A percentile compares a stretch with the other conserved stretches of the same genome.
Conservation (phyloP, 2,888 invertebrate species). For the Hydraecia micacea region DNA sequence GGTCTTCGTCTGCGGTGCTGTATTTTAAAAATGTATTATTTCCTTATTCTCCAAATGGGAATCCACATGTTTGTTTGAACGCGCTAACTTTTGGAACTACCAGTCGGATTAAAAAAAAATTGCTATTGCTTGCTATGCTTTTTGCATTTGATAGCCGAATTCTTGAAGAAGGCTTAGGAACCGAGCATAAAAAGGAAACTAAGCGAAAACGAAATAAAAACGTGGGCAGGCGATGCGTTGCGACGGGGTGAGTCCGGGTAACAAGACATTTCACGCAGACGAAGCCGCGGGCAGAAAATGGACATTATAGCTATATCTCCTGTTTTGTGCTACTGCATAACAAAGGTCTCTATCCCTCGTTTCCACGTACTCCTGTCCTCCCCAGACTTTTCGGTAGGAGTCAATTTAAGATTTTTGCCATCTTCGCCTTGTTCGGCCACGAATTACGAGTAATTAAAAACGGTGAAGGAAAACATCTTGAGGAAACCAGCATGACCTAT, state of each 20-base stretch:
- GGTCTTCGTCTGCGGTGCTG: conserved; percentile 2
- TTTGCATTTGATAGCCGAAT: background rate
- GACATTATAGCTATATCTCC: background rate
- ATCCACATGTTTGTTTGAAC: background rate
- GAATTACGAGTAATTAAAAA: background rate
- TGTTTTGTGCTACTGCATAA: background rate
- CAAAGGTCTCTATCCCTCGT: too few species aligned
- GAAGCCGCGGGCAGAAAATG: background rate
- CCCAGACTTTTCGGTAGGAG: background rate
- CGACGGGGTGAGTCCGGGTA: background rate
- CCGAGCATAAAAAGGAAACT: background rate
- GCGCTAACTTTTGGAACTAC: background rate
- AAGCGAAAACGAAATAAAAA: background rate
- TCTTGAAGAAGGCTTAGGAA: background rate
- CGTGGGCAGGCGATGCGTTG: background rate
- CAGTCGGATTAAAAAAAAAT: background rate
- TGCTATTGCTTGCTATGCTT: too few species aligned
- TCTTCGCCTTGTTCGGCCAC: background rate
- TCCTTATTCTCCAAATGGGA: background rate
- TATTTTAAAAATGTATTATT: conserved; percentile 10
- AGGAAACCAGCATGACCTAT: background rate
- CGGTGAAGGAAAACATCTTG: background rate
- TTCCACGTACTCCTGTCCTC: background rate
- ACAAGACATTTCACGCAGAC: background rate
- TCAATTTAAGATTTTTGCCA: background rate